Conservation (phyloP, 1,140 invertebrate species). For the Drosophila ambigua region DNA sequence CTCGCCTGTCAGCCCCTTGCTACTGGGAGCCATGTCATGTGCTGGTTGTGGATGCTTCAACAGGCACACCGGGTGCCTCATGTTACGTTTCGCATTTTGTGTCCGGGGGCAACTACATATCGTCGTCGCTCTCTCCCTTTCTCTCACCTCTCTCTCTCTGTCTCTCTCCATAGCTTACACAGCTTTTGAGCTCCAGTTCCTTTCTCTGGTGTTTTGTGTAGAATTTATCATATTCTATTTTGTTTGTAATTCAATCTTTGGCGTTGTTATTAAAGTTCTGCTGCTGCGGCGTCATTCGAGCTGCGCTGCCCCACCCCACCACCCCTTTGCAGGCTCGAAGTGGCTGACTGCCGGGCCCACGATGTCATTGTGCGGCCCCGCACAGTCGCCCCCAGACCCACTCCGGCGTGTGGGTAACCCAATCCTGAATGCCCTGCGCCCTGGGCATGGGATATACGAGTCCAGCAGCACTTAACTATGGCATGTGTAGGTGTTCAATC, state of each 20-base stretch:
- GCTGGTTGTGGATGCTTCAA: slow-evolving; percentile 27
- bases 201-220: slow-evolving; percentile 64
- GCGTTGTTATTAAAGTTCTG: slow-evolving; percentile 80
- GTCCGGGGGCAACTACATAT: slow-evolving; percentile 10
- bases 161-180: neutral
- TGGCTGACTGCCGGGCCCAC: slow-evolving; percentile 48
- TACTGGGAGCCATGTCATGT: too few relatives aligned
- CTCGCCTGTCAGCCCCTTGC: too few relatives aligned
- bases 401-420: slow-evolving; percentile 22
- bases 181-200: slow-evolving; percentile 43
- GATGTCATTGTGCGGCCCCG: slow-evolving; percentile 65
- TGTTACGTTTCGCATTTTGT: slow-evolving; percentile 43
- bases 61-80: slow-evolving; percentile 64
- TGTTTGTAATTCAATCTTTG: slow-evolving; percentile 76
- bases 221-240: slow-evolving; percentile 82
- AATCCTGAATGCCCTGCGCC: slow-evolving; percentile 28
- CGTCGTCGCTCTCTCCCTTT: neutral
- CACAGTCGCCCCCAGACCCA: slow-evolving; percentile 20
- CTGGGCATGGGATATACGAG: slow-evolving; percentile 22
- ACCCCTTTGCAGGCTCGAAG: slow-evolving; percentile 41
- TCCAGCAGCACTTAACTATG: slow-evolving; percentile 37
- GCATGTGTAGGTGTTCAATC: slow-evolving; percentile 18
- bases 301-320: slow-evolving; percentile 28
- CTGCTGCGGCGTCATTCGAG: slow-evolving; percentile 75
- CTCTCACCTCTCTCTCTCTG: neutral